These are phyloP conservation scores for Tachyglossus aculeatus DNA, from an alignment of 2,797 vertebrate species.

Conservation along the genomic window DNA sequence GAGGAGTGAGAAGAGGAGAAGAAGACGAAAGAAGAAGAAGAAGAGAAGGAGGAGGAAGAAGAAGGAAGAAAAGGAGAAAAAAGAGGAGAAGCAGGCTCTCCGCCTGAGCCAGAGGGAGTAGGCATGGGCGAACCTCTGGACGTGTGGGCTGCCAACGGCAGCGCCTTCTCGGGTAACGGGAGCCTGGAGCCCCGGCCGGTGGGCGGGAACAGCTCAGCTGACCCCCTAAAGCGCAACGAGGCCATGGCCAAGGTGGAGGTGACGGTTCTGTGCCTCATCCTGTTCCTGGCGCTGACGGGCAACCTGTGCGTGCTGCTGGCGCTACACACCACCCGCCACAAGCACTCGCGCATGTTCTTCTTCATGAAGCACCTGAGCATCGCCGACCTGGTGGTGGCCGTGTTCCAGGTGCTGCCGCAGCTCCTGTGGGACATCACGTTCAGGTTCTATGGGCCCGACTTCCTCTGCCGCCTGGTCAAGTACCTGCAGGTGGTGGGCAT, in stretches of 20 bases:
- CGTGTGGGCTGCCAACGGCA: conserved; percentile 10
- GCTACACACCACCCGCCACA: conserved; percentile 87
- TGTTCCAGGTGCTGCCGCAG: conserved; percentile 96
- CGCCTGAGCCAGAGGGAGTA: too few species aligned
- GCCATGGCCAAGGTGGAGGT: conserved; percentile 96
- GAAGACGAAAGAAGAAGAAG: too few species aligned
- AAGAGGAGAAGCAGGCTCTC: too few species aligned
- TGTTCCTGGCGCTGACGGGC: conserved; percentile 89
- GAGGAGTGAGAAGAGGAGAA: too few species aligned
- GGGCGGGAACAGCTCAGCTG: conserved; percentile 75
- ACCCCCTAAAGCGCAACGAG: conserved; percentile 88
- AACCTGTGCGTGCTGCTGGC: conserved; percentile 93
- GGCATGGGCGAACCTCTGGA: too few species aligned
- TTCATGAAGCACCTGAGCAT: conserved; percentile 99
- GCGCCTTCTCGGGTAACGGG: neutral
- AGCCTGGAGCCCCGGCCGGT: neutral
- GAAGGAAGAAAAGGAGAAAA: too few species aligned
- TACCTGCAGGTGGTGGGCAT: conserved; percentile 97
- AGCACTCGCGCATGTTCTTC: conserved; percentile 95
- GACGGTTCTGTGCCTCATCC: conserved; percentile 86
- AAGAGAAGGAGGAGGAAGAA: too few species aligned
- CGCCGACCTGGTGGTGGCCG: conserved; percentile 92
- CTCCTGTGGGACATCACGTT: conserved; percentile 99
- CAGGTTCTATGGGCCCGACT: conserved; percentile 92
- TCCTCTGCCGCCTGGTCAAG: conserved; percentile 92